Percentiles rank a stretch among this genome's conserved stretches.
These are phyloP conservation scores for Furcifer pardalis DNA, from an alignment of 2,797 vertebrate genomes.

Conservation along the genomic window DNA sequence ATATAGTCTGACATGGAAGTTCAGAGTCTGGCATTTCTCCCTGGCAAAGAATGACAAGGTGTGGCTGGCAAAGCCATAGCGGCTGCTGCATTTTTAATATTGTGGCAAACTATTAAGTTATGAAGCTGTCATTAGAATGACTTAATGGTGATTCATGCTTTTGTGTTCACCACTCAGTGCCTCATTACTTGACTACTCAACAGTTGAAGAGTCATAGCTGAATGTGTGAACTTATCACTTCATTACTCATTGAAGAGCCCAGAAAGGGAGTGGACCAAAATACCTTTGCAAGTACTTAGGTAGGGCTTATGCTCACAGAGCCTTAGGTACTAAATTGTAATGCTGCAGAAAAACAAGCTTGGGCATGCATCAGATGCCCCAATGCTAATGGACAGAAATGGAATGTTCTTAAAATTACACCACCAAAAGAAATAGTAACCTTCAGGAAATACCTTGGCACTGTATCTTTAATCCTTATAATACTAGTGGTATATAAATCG, in stretches of 20 bases:
- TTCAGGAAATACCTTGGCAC: background rate
- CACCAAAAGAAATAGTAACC: background rate
- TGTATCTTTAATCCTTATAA: background rate
- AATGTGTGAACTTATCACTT: slow-evolving; percentile 10
- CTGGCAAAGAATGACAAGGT: slow-evolving; percentile 46
- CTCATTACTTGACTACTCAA: slow-evolving; percentile 32
- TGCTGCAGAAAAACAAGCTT: too few species aligned
- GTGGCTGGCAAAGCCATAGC: slow-evolving; percentile 20
- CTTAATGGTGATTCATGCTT: slow-evolving; percentile 20
- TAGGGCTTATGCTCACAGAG: background rate
- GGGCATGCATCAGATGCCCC: too few species aligned
- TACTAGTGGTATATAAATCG: too few species aligned
- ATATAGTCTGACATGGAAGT: slow-evolving; percentile 35
- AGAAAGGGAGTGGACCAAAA: background rate
- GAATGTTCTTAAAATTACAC: background rate
- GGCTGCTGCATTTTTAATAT: slow-evolving; percentile 19
- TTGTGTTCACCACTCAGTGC: background rate
- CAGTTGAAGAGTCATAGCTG: slow-evolving; percentile 5
- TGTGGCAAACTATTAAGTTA: slow-evolving; percentile 48
- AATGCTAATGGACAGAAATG: too few species aligned
- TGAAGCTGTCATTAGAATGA: slow-evolving; percentile 61
- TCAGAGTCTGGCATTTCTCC: slow-evolving; percentile 41
- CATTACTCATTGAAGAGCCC: background rate
- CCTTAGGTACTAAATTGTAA: background rate
- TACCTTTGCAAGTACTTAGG: background rate